phyloP scores from a whole-genome alignment of 2,888 invertebrate genomes.

The Nephrotoma appendiculata region DNA sequence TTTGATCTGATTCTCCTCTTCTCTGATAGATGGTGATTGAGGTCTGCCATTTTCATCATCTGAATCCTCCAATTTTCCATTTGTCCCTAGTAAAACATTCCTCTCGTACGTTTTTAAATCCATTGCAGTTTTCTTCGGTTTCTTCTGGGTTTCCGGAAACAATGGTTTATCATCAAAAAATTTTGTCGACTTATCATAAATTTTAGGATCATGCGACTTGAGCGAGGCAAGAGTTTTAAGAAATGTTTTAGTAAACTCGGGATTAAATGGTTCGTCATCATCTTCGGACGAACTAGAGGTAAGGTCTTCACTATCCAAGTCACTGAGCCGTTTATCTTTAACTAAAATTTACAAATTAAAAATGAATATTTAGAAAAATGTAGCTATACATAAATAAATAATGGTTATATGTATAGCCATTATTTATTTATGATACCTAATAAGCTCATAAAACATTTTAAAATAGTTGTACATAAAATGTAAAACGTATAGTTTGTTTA shows the following conservation, averaged over 20 bases:
- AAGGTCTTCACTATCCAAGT: conserved; percentile 16
- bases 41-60: conserved; percentile 17
- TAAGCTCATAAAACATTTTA: not conserved
- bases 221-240: conserved; percentile 70
- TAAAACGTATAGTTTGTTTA: conserved; percentile 25
- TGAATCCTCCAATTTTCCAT: conserved; percentile 37
- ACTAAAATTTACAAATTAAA: conserved; percentile 16
- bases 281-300: conserved; percentile 24
- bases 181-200: conserved; percentile 61
- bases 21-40: conserved; percentile 40
- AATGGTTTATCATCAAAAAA: conserved; percentile 45
- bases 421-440: not conserved
- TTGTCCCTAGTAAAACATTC: conserved; percentile 53
- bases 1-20: conserved; percentile 52
- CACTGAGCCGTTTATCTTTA: conserved; percentile 17
- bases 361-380: not conserved
- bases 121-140: conserved; percentile 41
- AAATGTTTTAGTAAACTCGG: conserved; percentile 61
- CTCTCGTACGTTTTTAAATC: conserved; percentile 67
- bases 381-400: not conserved
- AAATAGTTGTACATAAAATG: not conserved
- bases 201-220: conserved; percentile 77
- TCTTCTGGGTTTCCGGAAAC: conserved; percentile 9
- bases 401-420: no score
- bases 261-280: conserved; percentile 23